Conservation (phyloP, 2,113 vertebrate species). For the Xenopus borealis region DNA sequence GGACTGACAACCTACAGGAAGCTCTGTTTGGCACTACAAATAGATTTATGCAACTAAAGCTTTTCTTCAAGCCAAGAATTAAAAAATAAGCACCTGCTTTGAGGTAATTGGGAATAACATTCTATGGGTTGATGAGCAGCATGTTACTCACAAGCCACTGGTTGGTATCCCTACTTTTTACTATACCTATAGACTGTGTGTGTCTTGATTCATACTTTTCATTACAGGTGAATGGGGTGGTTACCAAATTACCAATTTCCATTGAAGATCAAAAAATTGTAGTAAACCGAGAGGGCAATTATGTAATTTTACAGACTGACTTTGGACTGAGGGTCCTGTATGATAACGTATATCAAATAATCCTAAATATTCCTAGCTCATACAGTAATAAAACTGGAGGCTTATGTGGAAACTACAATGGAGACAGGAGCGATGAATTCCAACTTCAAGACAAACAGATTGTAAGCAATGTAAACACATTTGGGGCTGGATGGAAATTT, state of each 20-base stretch:
- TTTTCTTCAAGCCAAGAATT: no score
- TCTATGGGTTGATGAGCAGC: no score
- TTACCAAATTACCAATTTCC: slow-evolving; percentile 55
- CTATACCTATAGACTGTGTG: no score
- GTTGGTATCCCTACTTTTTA: no score
- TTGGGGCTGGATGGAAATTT: slow-evolving; percentile 61
- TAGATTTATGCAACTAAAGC: no score
- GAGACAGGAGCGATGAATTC: slow-evolving; percentile 55
- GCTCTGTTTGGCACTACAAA: no score
- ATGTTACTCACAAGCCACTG: no score
- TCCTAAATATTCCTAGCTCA: slow-evolving; percentile 56
- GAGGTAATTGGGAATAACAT: no score
- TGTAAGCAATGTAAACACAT: slow-evolving; percentile 14
- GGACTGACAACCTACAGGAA: no score
- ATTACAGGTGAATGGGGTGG: slow-evolving; percentile 54
- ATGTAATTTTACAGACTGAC: slow-evolving; percentile 54
- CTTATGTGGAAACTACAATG: slow-evolving; percentile 68
- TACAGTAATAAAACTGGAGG: slow-evolving; percentile 59
- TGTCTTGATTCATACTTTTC: neutral
- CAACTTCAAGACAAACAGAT: slow-evolving; percentile 46
- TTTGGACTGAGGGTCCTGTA: slow-evolving; percentile 64
- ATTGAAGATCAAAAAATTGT: slow-evolving; percentile 48
- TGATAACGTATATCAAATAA: slow-evolving; percentile 54
- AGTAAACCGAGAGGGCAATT: slow-evolving; percentile 58
- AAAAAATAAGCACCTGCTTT: no score